These are phyloP conservation scores for Trachelus iudaicus DNA, from an alignment of 2,888 invertebrate species.

Conservation along the genomic window DNA sequence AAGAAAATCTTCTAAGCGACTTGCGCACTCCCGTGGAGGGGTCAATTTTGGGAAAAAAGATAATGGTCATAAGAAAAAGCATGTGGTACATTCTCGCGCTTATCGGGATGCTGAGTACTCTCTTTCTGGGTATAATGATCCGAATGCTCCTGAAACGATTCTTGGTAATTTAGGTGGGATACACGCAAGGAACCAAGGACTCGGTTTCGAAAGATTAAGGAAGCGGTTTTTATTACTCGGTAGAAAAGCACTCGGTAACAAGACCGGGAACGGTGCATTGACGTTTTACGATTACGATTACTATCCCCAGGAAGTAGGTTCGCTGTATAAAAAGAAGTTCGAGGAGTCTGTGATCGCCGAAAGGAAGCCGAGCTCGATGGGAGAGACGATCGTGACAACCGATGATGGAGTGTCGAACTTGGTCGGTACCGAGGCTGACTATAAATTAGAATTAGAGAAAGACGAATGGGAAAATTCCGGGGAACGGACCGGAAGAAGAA, in stretches of 20 bases:
- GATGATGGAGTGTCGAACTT: conserved; percentile 3
- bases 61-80: neutral
- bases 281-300: neutral
- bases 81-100: neutral
- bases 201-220: neutral
- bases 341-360: neutral
- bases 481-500: neutral
- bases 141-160: neutral
- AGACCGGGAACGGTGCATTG: neutral
- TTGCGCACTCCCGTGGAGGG: neutral
- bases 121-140: neutral
- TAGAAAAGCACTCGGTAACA: neutral
- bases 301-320: neutral
- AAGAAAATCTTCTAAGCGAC: neutral
- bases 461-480: neutral
- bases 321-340: neutral
- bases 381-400: neutral
- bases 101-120: neutral
- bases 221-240: neutral
- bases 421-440: neutral
- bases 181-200: neutral
- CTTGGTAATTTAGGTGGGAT: neutral
- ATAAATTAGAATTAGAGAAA: neutral
- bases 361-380: neutral
- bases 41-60: neutral